Conservation (phyloP, 2,888 invertebrate genomes). For the Dryococelus australis region DNA sequence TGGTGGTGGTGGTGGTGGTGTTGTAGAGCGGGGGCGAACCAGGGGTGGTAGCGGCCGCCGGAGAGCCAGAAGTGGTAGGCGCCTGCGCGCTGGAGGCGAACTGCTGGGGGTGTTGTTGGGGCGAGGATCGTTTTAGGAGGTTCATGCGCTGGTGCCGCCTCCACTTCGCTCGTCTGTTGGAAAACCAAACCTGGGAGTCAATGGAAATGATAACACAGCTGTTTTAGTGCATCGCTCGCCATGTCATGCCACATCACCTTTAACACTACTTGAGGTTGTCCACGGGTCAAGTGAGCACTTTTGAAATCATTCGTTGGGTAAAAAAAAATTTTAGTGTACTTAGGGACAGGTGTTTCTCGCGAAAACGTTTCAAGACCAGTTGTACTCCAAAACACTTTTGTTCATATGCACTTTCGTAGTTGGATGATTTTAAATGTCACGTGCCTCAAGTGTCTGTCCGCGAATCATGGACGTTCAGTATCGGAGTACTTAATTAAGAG, state of each 20-base stretch:
- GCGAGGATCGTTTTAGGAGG: constrained; percentile 77
- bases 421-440: too few relatives aligned
- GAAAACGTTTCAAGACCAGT: too few relatives aligned
- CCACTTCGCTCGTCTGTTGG: constrained; percentile 99
- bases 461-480: too few relatives aligned
- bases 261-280: background rate
- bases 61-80: constrained; percentile 55
- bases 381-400: too few relatives aligned
- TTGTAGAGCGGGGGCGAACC: constrained; percentile 64
- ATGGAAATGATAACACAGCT: constrained; percentile 43
- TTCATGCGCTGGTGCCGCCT: constrained; percentile 96
- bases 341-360: too few relatives aligned
- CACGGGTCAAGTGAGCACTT: too few relatives aligned
- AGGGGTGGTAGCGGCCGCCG: constrained; percentile 67
- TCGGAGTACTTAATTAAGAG: too few relatives aligned
- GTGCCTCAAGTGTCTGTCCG: too few relatives aligned
- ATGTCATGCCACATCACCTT: constrained; percentile 11
- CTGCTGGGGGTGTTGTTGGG: constrained; percentile 43
- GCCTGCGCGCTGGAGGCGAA: background rate
- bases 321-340: too few relatives aligned
- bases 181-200: constrained; percentile 98
- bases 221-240: constrained; percentile 30
- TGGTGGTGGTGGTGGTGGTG: constrained; percentile 61
- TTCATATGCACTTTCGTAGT: too few relatives aligned
- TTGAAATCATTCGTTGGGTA: too few relatives aligned